A percentile compares a stretch with the other conserved stretches of the same genome.
Conservation (phyloP, 2,888 invertebrate genomes). For the Pristionchus mayeri region DNA sequence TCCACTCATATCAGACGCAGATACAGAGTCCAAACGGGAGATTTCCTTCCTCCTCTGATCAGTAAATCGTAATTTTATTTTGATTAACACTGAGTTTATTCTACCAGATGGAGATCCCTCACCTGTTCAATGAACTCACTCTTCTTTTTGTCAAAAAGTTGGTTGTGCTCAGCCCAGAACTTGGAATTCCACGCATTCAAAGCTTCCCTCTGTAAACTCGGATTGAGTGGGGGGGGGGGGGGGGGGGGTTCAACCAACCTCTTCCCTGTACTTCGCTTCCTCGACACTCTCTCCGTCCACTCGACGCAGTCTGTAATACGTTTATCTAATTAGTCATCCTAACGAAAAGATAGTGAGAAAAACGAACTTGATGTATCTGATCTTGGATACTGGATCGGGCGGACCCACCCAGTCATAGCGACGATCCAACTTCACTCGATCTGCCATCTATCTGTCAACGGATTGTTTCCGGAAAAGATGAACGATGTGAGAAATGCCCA, state of each 20-base stretch:
- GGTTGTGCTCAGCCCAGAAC: slow-evolving; percentile 73
- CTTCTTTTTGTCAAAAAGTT: slow-evolving; percentile 64
- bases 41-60: slow-evolving; percentile 64
- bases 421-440: slow-evolving; percentile 65
- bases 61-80: no score
- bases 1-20: slow-evolving; percentile 70
- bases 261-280: slow-evolving; percentile 65
- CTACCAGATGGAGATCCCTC: neutral
- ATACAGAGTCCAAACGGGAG: slow-evolving; percentile 66
- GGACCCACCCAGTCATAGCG: slow-evolving; percentile 75
- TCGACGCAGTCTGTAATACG: slow-evolving; percentile 63
- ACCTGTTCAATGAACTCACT: slow-evolving; percentile 59
- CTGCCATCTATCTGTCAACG: no score
- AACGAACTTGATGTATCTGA: slow-evolving; percentile 68
- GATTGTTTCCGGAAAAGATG: no score
- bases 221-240: neutral
- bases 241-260: slow-evolving; percentile 13
- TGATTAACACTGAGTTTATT: no score
- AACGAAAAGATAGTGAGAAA: no score
- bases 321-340: no score
- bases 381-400: slow-evolving; percentile 69
- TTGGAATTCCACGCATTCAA: slow-evolving; percentile 72
- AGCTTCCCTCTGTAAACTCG: slow-evolving; percentile 59
- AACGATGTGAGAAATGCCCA: no score
- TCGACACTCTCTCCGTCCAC: slow-evolving; percentile 67